A percentile compares a stretch with the other conserved stretches of the same genome.
These are phyloP conservation scores for Catostylus mosaicus DNA, from an alignment of 30 jellyfish, hydroid and myxozoan species.

Conservation along the genomic window DNA sequence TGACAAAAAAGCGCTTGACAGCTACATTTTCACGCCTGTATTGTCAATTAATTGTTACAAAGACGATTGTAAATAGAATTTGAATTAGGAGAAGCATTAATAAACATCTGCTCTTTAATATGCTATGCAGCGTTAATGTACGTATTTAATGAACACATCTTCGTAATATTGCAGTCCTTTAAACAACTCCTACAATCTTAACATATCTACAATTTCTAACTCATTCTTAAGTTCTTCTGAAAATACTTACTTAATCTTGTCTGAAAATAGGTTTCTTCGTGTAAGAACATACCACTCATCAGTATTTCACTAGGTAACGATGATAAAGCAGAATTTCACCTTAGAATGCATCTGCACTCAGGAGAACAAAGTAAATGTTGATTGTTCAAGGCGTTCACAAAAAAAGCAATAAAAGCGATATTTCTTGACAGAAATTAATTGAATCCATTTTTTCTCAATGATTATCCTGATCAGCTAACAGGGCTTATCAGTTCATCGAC, in stretches of 20 bases:
- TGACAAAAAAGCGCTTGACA: too few species aligned
- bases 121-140: too few species aligned
- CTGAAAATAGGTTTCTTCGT: slow-evolving; percentile 22
- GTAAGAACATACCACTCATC: slow-evolving; percentile 13
- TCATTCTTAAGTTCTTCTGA: too few species aligned
- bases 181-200: too few species aligned
- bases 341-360: neutral
- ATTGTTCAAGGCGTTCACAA: neutral
- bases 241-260: slow-evolving; percentile 21
- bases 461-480: neutral
- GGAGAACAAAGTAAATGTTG: neutral
- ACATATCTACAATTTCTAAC: too few species aligned
- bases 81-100: too few species aligned
- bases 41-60: too few species aligned
- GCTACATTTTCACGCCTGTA: too few species aligned
- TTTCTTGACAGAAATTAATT: neutral
- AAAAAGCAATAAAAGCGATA: neutral
- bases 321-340: neutral
- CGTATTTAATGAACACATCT: too few species aligned
- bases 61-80: too few species aligned
- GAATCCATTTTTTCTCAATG: neutral
- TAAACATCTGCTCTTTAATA: too few species aligned
- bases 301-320: neutral
- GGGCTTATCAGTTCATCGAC: neutral
- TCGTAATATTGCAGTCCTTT: too few species aligned